Evolutionary conservation across 2,888 invertebrate species (phyloP).

Genomic region (Amphipyra berbera): DNA sequence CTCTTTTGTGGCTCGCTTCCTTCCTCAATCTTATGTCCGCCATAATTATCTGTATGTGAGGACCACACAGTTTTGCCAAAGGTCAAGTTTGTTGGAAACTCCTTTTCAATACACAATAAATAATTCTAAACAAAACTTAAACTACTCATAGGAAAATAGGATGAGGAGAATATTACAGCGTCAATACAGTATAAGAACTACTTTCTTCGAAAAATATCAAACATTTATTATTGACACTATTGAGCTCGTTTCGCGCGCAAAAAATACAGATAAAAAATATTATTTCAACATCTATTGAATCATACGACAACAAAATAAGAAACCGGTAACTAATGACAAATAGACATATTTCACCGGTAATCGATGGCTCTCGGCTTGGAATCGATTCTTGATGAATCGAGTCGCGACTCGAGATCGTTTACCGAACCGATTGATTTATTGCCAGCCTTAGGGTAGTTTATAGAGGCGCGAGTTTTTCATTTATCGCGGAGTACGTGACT

Average conservation of each 20-base stretch:
- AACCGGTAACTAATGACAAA: constrained; percentile 51
- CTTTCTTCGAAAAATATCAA: constrained; percentile 7
- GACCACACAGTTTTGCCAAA: constrained; percentile 11
- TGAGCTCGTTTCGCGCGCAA: constrained; percentile 14
- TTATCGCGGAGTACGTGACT: constrained; percentile 55
- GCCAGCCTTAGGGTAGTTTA: constrained; percentile 53
- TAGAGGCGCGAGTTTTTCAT: constrained; percentile 58
- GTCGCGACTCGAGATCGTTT: constrained; percentile 58
- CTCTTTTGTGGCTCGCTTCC: constrained; percentile 41
- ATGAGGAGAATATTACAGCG: background rate
- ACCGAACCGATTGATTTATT: constrained; percentile 60
- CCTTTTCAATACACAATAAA: too few relatives aligned
- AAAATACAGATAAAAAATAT: constrained; percentile 39
- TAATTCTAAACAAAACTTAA: too few relatives aligned
- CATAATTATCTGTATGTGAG: constrained; percentile 31
- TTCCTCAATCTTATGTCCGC: constrained; percentile 39
- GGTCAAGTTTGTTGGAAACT: constrained; percentile 4
- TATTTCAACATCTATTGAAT: constrained; percentile 25
- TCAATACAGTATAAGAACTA: background rate
- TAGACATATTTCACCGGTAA: constrained; percentile 53
- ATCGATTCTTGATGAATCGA: constrained; percentile 63
- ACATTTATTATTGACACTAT: constrained; percentile 8
- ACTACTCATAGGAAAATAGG: background rate
- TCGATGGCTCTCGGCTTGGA: constrained; percentile 40
- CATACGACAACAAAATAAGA: constrained; percentile 39